Evolutionary conservation across 2,797 vertebrate genomes (phyloP).

Genomic region (Gymnoscopelus braueri): DNA sequence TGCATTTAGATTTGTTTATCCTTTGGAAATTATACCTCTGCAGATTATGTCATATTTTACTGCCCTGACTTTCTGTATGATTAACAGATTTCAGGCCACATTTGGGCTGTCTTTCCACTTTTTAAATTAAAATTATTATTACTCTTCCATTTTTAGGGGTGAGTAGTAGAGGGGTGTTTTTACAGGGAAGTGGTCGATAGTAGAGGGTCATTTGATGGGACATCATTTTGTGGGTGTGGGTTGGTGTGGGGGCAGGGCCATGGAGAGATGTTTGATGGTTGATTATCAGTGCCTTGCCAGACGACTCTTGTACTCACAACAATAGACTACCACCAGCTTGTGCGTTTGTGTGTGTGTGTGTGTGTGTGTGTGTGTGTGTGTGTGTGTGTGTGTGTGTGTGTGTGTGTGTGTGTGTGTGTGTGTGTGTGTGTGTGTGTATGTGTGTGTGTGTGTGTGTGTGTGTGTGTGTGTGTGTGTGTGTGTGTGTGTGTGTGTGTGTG

Average conservation of each 20-base stretch:
- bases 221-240: too few species aligned
- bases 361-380: background rate
- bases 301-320: slow-evolving; percentile 75
- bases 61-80: slow-evolving; percentile 3
- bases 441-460: background rate
- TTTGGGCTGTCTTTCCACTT: too few species aligned
- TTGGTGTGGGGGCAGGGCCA: too few species aligned
- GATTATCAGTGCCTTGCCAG: slow-evolving; percentile 76
- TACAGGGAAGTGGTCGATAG: too few species aligned
- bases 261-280: slow-evolving; percentile 58
- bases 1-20: too few species aligned
- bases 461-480: slow-evolving; percentile 20
- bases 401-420: slow-evolving; percentile 9
- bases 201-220: too few species aligned
- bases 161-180: too few species aligned
- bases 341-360: slow-evolving; percentile 27
- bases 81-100: background rate
- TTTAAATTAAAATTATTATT: slow-evolving; percentile 1
- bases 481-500: slow-evolving; percentile 33
- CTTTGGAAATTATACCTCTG: too few species aligned
- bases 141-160: slow-evolving; percentile 17
- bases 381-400: background rate
- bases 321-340: slow-evolving; percentile 65
- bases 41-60: slow-evolving; percentile 2
- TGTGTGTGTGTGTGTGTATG: slow-evolving; percentile 3